A percentile compares a stretch with the other conserved stretches of the same genome.
phyloP scores from a whole-genome alignment of 2,797 vertebrate genomes.

The Borostomias antarcticus region DNA sequence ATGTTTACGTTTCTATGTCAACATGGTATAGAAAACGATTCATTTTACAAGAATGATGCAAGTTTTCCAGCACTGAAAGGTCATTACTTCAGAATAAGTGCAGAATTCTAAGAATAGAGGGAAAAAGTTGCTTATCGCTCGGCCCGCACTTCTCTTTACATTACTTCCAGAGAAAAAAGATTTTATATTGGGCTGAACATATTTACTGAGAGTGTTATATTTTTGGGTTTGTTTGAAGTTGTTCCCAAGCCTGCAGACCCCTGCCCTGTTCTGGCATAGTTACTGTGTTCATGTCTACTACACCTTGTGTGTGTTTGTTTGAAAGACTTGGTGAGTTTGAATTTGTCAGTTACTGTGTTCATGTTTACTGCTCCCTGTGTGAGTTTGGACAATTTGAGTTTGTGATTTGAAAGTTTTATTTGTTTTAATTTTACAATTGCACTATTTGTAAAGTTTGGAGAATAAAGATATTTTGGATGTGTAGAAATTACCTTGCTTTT shows the following conservation, averaged over 20 bases:
- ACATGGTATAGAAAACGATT: neutral
- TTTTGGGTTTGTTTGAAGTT: conserved; percentile 31
- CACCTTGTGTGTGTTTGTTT: neutral
- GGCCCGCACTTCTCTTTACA: no score
- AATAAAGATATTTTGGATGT: conserved; percentile 51
- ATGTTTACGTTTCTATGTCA: neutral
- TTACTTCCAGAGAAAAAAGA: neutral
- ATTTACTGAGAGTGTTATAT: conserved; percentile 8
- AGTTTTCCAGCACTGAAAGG: neutral
- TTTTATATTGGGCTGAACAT: neutral
- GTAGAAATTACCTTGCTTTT: neutral
- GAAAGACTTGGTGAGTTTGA: neutral
- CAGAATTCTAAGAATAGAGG: neutral
- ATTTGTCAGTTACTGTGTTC: neutral
- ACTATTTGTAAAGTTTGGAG: conserved; percentile 61
- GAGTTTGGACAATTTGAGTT: conserved; percentile 1
- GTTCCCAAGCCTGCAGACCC: neutral
- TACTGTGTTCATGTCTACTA: neutral
- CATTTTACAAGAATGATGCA: neutral
- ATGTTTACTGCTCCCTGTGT: conserved; percentile 7
- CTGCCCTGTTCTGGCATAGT: neutral
- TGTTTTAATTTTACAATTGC: conserved; percentile 50
- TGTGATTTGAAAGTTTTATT: conserved; percentile 15
- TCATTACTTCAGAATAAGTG: neutral
- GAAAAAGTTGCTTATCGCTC: neutral